A percentile compares a stretch with the other conserved stretches of the same genome.
These are phyloP conservation scores for Morbakka virulenta DNA, from an alignment of 30 jellyfish, hydroid and myxozoan species.

Conservation along the genomic window DNA sequence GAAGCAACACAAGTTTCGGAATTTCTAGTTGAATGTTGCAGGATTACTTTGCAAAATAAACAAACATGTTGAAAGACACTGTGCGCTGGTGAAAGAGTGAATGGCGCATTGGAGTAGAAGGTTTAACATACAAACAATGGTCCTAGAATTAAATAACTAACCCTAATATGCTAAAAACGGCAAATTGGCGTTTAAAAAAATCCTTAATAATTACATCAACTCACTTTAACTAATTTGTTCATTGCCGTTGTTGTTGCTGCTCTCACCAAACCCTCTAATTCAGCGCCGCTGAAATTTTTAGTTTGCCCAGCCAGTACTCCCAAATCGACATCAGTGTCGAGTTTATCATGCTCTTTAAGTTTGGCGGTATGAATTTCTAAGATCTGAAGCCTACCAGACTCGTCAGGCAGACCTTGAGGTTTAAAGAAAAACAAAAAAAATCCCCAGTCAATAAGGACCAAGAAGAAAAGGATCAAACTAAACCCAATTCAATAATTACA, in stretches of 20 bases:
- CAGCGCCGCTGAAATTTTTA: slow-evolving; percentile 99
- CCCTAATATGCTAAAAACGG: neutral
- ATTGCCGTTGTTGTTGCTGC: slow-evolving; percentile 98
- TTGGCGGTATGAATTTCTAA: slow-evolving; percentile 77
- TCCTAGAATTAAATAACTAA: too few species aligned
- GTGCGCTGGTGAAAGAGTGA: too few species aligned
- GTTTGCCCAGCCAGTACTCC: slow-evolving; percentile 66
- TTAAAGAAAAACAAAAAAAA: too few species aligned
- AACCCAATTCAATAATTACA: neutral
- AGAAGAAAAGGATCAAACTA: slow-evolving; percentile 91
- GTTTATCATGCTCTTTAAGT: slow-evolving; percentile 54
- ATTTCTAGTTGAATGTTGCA: too few species aligned
- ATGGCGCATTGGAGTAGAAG: too few species aligned
- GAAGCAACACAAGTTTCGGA: too few species aligned
- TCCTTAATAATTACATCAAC: neutral
- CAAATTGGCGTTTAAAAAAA: neutral
- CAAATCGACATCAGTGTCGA: slow-evolving; percentile 59
- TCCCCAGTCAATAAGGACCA: slow-evolving; percentile 98
- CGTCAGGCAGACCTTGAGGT: slow-evolving; percentile 94
- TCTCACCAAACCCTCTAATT: slow-evolving; percentile 95
- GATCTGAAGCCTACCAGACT: slow-evolving; percentile 93
- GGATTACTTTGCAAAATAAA: too few species aligned
- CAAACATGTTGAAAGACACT: too few species aligned
- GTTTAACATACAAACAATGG: too few species aligned
- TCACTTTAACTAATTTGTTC: slow-evolving; percentile 74